A percentile compares a stretch with the other conserved stretches of the same genome.
phyloP scores from a whole-genome alignment of 2,797 vertebrate species.

The Crax fasciolata region DNA sequence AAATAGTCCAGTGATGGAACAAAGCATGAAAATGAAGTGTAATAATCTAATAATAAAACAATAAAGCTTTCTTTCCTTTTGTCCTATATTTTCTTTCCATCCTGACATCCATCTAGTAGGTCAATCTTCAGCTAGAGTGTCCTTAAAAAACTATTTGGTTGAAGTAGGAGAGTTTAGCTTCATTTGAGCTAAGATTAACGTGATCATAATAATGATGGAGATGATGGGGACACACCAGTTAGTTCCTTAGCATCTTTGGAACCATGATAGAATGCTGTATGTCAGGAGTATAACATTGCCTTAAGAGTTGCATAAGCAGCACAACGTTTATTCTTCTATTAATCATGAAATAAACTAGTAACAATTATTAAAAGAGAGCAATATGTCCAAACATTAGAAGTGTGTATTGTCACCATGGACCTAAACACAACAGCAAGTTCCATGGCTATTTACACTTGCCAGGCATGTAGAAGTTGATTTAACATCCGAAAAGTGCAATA shows the following conservation, averaged over 20 bases:
- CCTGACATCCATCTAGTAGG: background rate
- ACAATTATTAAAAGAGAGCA: slow-evolving; percentile 18
- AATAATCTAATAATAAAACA: slow-evolving; percentile 10
- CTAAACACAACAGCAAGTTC: background rate
- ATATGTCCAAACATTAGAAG: background rate
- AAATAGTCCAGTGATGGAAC: slow-evolving; percentile 37
- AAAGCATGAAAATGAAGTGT: slow-evolving; percentile 13
- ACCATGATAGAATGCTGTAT: background rate
- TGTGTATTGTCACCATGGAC: background rate
- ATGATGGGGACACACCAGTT: background rate
- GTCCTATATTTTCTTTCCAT: background rate
- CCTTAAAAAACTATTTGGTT: slow-evolving; percentile 20
- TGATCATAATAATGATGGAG: background rate
- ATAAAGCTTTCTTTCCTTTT: background rate
- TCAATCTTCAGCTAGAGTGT: background rate
- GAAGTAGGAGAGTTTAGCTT: slow-evolving; percentile 9
- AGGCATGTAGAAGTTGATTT: slow-evolving; percentile 21
- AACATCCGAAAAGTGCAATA: background rate
- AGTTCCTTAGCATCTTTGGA: background rate
- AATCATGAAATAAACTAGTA: background rate
- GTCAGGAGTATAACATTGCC: background rate
- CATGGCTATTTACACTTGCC: background rate
- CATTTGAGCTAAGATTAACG: background rate
- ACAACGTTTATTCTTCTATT: background rate
- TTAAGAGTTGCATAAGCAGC: slow-evolving; percentile 6